Evolutionary conservation across 2,888 invertebrate species (phyloP).

Genomic region (Hemicrepidius hirtus): DNA sequence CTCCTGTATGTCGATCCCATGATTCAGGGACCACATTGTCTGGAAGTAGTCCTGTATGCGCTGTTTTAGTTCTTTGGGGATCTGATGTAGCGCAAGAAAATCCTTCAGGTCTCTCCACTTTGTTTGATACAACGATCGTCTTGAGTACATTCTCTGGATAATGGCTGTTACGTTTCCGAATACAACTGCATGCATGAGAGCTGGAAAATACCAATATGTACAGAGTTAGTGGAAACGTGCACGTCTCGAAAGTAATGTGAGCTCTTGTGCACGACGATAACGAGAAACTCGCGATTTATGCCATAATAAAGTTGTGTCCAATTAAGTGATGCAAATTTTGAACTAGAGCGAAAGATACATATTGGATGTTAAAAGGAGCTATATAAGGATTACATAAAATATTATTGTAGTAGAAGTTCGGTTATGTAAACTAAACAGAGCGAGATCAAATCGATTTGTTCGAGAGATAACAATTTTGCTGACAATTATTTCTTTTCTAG

Average conservation of each 20-base stretch:
- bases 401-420: too few species aligned
- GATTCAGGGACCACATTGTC: conserved; percentile 98
- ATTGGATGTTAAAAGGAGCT: too few species aligned
- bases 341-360: too few species aligned
- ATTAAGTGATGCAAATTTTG: too few species aligned
- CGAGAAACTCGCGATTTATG: not conserved
- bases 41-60: conserved; percentile 98
- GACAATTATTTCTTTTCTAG: too few species aligned
- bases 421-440: too few species aligned
- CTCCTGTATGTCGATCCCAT: conserved; percentile 97
- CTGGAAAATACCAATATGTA: conserved; percentile 73
- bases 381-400: too few species aligned
- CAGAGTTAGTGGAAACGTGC: not conserved
- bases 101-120: conserved; percentile 97
- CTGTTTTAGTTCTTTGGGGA: conserved; percentile 95
- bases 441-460: too few species aligned
- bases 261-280: not conserved
- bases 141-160: conserved; percentile 96
- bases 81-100: conserved; percentile 94
- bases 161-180: conserved; percentile 98
- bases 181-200: conserved; percentile 97
- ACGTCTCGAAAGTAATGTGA: not conserved
- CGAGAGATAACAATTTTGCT: too few species aligned
- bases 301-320: not conserved
- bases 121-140: conserved; percentile 93